Conservation (phyloP, 2,797 vertebrate genomes). For the Helicolenus hilgendorfi region DNA sequence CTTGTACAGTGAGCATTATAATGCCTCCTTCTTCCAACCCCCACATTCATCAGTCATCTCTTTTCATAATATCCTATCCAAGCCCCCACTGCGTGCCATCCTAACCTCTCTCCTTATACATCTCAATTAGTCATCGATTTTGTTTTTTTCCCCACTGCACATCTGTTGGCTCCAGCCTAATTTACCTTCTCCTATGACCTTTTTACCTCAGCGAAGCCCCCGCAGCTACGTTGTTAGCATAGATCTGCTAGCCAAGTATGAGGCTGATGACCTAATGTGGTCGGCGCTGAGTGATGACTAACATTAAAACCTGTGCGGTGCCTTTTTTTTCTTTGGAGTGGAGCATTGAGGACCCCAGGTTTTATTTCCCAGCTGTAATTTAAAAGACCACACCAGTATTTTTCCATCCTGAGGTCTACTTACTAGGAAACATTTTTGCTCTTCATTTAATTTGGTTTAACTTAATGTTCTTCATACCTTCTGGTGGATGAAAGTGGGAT, state of each 20-base stretch:
- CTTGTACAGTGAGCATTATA: neutral
- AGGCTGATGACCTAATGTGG: conserved; percentile 43
- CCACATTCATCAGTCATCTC: neutral
- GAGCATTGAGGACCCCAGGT: neutral
- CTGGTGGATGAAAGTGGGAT: neutral
- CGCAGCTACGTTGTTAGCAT: conserved; percentile 71
- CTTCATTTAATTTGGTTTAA: neutral
- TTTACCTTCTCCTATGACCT: conserved; percentile 60
- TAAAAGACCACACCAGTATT: neutral
- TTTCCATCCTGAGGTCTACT: neutral
- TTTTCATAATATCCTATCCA: neutral
- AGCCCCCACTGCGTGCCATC: neutral
- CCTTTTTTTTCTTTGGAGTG: conserved; percentile 12
- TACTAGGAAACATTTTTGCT: neutral
- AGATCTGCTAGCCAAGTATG: conserved; percentile 59
- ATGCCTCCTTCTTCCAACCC: neutral
- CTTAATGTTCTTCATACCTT: neutral
- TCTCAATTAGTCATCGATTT: conserved; percentile 58
- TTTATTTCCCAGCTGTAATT: conserved; percentile 21
- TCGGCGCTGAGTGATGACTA: conserved; percentile 55
- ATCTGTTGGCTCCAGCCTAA: conserved; percentile 49
- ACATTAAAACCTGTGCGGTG: conserved; percentile 36
- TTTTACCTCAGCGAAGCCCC: conserved; percentile 59
- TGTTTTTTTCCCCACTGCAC: neutral
- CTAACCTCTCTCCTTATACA: conserved; percentile 38